A percentile compares a stretch with the other conserved stretches of the same genome.
Evolutionary conservation across 2,797 vertebrate genomes (phyloP).

Genomic region (Anguilla obscura): DNA sequence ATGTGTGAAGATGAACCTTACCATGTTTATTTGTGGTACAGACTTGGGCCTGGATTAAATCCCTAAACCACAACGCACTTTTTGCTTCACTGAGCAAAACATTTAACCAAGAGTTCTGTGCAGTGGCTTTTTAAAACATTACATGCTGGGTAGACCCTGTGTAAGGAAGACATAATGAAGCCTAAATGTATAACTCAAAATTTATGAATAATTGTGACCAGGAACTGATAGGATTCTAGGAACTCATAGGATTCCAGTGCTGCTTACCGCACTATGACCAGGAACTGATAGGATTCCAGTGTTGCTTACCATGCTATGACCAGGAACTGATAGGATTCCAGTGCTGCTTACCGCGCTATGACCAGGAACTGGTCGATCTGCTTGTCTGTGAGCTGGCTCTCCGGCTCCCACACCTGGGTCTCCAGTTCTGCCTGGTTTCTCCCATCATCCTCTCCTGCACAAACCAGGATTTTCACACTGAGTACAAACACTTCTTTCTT

Average conservation of each 20-base stretch:
- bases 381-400: constrained; percentile 88
- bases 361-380: constrained; percentile 98
- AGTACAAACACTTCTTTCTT: neutral
- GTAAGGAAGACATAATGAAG: neutral
- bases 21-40: neutral
- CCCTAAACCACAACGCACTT: neutral
- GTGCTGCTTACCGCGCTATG: constrained; percentile 86
- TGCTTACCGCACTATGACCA: constrained; percentile 94
- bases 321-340: constrained; percentile 77
- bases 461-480: constrained; percentile 1
- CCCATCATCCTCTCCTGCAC: constrained; percentile 83
- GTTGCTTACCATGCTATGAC: constrained; percentile 91
- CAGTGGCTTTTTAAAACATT: neutral
- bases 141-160: neutral
- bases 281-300: constrained; percentile 73
- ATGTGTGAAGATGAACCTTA: neutral
- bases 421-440: constrained; percentile 91
- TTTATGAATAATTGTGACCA: constrained; percentile 74
- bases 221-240: constrained; percentile 79
- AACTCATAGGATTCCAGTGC: constrained; percentile 71
- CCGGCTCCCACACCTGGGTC: constrained; percentile 93
- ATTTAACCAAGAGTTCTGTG: too few relatives aligned
- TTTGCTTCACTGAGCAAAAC: neutral
- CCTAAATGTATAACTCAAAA: too few relatives aligned
- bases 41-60: neutral